Percentiles rank a stretch among this genome's conserved stretches.
These are phyloP conservation scores for Lasioglossum leucozonium DNA, from an alignment of 2,888 invertebrate genomes.

Conservation along the genomic window DNA sequence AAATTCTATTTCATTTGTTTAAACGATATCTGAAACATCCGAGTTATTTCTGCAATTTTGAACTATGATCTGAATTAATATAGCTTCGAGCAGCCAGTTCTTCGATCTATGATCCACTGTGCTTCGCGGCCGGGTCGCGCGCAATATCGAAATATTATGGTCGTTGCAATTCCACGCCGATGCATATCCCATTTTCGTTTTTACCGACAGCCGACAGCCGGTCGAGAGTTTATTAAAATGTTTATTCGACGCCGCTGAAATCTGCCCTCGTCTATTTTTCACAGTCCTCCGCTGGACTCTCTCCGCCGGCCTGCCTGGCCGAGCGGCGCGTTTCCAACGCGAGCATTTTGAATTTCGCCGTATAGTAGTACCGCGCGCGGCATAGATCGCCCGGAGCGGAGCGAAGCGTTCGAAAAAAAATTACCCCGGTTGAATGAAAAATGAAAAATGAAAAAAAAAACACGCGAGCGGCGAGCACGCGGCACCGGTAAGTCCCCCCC, in stretches of 20 bases:
- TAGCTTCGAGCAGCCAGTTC: background rate
- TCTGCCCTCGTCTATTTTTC: constrained; percentile 9
- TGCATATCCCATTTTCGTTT: background rate
- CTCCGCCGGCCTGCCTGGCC: too few species aligned
- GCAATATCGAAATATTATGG: constrained; percentile 26
- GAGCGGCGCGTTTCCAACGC: constrained; percentile 19
- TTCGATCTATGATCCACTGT: background rate
- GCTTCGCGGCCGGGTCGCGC: background rate
- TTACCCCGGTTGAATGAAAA: constrained; percentile 8
- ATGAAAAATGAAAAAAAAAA: constrained; percentile 24
- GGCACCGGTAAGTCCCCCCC: constrained; percentile 32
- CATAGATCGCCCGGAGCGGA: constrained; percentile 17
- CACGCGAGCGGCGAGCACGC: constrained; percentile 5
- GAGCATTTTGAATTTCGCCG: constrained; percentile 34
- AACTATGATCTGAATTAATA: background rate
- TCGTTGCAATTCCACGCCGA: constrained; percentile 8
- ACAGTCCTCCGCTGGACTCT: background rate
- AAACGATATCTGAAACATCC: too few species aligned
- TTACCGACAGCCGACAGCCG: constrained; percentile 25
- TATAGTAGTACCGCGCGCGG: constrained; percentile 36
- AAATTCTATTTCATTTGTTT: too few species aligned
- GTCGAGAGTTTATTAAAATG: constrained; percentile 74
- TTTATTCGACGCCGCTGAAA: constrained; percentile 69
- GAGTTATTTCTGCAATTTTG: too few species aligned
- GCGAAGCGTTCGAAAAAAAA: background rate